These are phyloP conservation scores for Eriocheir sinensis DNA, from an alignment of 1,140 invertebrate species.

Conservation along the genomic window DNA sequence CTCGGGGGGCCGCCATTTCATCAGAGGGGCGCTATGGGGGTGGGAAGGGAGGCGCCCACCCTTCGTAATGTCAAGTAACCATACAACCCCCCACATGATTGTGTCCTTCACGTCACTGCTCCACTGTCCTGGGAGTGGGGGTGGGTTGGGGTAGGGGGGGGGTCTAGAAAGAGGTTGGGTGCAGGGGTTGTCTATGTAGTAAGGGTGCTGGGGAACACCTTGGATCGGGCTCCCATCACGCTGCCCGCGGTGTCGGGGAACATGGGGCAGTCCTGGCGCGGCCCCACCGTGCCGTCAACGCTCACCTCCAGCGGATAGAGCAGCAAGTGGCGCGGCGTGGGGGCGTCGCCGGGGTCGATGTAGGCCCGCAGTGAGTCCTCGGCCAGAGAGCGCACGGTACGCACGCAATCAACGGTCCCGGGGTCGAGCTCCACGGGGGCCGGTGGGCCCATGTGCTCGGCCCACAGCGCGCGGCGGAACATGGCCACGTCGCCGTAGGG, in stretches of 20 bases:
- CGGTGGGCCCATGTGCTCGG: conserved; percentile 73
- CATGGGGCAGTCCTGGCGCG: conserved; percentile 71
- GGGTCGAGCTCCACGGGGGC: conserved; percentile 74
- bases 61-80: neutral
- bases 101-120: too few species aligned
- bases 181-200: conserved; percentile 72
- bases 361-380: conserved; percentile 72
- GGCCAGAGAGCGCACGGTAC: conserved; percentile 66
- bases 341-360: conserved; percentile 61
- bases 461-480: conserved; percentile 78
- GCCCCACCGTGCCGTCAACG: conserved; percentile 67
- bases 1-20: neutral
- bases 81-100: neutral
- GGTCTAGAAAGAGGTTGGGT: neutral
- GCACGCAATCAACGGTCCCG: conserved; percentile 66
- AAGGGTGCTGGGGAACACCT: conserved; percentile 77
- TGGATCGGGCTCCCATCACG: conserved; percentile 76
- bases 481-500: conserved; percentile 75
- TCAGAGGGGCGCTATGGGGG: neutral
- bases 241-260: conserved; percentile 79
- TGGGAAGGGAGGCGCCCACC: neutral
- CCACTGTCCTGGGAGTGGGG: neutral
- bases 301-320: conserved; percentile 77
- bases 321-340: conserved; percentile 75
- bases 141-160: neutral